Evolutionary conservation across 2,888 invertebrate species (phyloP).

Genomic region (Drosophila nr. perissopoda): DNA sequence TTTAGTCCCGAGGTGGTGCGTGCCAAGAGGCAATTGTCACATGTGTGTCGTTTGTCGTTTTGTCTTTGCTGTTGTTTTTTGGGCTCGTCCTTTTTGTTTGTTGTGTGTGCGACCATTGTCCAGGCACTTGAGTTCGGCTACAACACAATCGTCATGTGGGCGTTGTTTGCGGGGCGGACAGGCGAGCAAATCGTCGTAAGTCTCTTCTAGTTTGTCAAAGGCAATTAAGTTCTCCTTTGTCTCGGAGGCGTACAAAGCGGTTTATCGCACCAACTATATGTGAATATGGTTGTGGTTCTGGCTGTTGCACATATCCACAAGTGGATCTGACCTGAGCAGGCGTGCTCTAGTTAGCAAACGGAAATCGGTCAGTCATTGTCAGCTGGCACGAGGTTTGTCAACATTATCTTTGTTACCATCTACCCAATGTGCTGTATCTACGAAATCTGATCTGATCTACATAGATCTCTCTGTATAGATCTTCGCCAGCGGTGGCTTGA

Average conservation of each 20-base stretch:
- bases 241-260: conserved; percentile 64
- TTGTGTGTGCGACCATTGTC: conserved; percentile 44
- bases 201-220: conserved; percentile 65
- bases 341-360: conserved; percentile 60
- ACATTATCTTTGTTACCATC: conserved; percentile 56
- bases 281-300: conserved; percentile 6
- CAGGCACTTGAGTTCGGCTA: conserved; percentile 45
- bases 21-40: conserved; percentile 73
- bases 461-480: conserved; percentile 12
- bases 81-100: conserved; percentile 16
- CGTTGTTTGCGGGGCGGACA: conserved; percentile 59
- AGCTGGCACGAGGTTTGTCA: conserved; percentile 46
- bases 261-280: conserved; percentile 23
- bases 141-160: conserved; percentile 42
- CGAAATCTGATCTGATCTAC: conserved; percentile 37
- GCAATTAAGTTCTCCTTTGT: conserved; percentile 65
- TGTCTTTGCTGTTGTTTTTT: conserved; percentile 27
- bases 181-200: conserved; percentile 57
- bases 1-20: conserved; percentile 43
- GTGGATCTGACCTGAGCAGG: neutral
- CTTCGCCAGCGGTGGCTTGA: conserved; percentile 25
- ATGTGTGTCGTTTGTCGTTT: conserved; percentile 38
- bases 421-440: conserved; percentile 14
- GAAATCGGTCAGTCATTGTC: conserved; percentile 48
- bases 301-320: neutral